These are phyloP conservation scores for Bombyx mandarina DNA, from an alignment of 1,140 invertebrate species.

Conservation along the genomic window DNA sequence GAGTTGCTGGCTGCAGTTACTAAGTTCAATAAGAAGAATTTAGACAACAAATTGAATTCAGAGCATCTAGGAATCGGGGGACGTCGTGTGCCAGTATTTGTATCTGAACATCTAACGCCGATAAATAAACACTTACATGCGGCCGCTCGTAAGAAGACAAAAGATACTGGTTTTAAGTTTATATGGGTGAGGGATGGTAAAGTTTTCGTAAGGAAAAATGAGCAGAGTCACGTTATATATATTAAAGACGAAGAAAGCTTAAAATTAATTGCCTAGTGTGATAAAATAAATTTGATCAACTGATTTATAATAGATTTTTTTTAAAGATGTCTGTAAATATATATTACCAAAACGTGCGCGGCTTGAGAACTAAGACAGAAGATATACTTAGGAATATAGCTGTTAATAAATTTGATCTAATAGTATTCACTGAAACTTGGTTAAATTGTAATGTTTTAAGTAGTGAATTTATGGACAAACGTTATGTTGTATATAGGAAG, in stretches of 20 bases:
- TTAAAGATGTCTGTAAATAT: conserved; percentile 8
- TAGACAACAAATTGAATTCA: conserved; percentile 12
- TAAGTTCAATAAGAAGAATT: conserved; percentile 14
- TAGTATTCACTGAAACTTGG: conserved; percentile 23
- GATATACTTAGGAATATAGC: conserved; percentile 12
- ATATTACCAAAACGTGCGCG: conserved; percentile 20
- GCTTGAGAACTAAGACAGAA: conserved; percentile 17
- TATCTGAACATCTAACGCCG: conserved; percentile 16
- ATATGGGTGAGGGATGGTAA: conserved; percentile 10
- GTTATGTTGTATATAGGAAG: conserved; percentile 21
- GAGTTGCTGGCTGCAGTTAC: conserved; percentile 12
- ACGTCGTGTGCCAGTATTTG: conserved; percentile 10
- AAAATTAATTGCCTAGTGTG: conserved; percentile 5
- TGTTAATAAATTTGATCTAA: conserved; percentile 16
- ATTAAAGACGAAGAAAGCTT: conserved; percentile 9
- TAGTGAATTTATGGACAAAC: conserved; percentile 15
- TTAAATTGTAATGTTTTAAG: conserved; percentile 14
- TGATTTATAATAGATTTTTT: background rate
- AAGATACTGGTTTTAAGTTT: conserved; percentile 17
- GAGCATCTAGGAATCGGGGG: conserved; percentile 12
- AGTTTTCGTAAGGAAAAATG: conserved; percentile 18
- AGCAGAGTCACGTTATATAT: conserved; percentile 7
- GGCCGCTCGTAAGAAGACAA: conserved; percentile 14
- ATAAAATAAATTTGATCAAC: background rate
- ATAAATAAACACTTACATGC: conserved; percentile 17